Base-by-base conservation (phyloP, 2,797 vertebrate species). In the Anabas testudineus region DNA sequence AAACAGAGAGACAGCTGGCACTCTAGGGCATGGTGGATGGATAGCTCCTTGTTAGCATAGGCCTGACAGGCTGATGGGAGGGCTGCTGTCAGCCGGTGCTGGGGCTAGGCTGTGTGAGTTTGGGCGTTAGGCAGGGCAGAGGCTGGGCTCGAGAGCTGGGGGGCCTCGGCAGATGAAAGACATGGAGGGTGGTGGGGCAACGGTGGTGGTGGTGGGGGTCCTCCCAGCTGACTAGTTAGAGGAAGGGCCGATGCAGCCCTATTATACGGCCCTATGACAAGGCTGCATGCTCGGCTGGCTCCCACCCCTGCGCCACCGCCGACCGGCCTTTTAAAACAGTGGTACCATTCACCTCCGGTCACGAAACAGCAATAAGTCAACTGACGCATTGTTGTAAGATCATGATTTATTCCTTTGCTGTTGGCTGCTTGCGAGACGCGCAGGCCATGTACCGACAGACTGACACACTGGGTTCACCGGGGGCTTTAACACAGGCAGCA, bases 141-240 rank as follows among this genome's bases (percentile, higher is more conserved):
- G 88, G 83, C 87, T 82, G 81, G 87, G 80, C 77, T 76, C 28
- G 4, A 74, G 74, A 79, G 83, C 86, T 87, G 87, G 85, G 90
- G 87, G 87, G 88, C 80, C 84, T 71, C 73, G 56, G 86, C 80
- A 81, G 85, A 90, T 90, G 86, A 87, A 88, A 89, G 91, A 88
- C 79, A 71, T 22, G 66, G 71, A 82, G 78, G 82, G 78, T 57
- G 82, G 76, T 71, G 81, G 73, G 69, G 71, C 32, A 70, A 48
- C 63, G 77, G 71, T 49, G 69, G 66, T 28, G 69, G 58, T 28
- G 72, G 56, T 32, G 60, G 55, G 51, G 70, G 88, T 82, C 94
- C 91, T 95, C 98, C 97, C 96, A 94, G 91, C 94, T 97, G 97
- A 96, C 97, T 97, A 97, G 96, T 97, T 96, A 97, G 93, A 93